phyloP scores from a whole-genome alignment of 2,113 vertebrate species.

The Acinonyx jubatus region DNA sequence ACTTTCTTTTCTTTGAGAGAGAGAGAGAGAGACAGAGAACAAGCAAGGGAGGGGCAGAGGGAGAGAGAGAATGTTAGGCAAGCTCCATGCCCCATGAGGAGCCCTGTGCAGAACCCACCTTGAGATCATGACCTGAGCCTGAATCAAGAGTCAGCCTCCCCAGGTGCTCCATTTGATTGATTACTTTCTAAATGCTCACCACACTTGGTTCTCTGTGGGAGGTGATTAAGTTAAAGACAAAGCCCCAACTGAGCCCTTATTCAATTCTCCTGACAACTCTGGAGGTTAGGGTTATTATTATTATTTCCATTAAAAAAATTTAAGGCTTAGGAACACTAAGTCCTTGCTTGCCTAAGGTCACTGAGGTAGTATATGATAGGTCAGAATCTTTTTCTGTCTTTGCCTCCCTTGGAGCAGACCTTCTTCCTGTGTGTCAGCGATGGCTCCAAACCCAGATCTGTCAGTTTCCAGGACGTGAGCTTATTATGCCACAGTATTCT shows the following conservation, averaged over 20 bases:
- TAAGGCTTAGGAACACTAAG: background rate
- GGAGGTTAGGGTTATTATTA: background rate
- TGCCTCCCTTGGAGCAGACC: background rate
- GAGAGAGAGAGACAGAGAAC: no score
- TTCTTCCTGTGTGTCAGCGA: background rate
- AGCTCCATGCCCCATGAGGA: no score
- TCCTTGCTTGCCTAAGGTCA: background rate
- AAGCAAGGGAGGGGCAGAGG: no score
- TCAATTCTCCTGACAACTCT: background rate
- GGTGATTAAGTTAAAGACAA: background rate
- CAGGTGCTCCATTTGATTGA: background rate
- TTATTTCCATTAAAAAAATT: background rate
- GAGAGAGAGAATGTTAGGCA: no score
- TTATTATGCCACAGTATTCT: background rate
- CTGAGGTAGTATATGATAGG: background rate
- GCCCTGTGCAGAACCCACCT: no score
- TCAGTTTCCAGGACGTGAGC: background rate
- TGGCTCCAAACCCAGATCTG: background rate
- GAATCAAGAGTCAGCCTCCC: no score
- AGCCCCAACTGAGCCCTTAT: background rate
- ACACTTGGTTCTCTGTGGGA: background rate
- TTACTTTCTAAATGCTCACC: background rate
- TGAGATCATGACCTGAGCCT: no score
- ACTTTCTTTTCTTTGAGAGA: background rate
- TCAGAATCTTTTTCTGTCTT: background rate